Conservation (phyloP, 2,797 vertebrate genomes). For the Sarcoramphus papa region DNA sequence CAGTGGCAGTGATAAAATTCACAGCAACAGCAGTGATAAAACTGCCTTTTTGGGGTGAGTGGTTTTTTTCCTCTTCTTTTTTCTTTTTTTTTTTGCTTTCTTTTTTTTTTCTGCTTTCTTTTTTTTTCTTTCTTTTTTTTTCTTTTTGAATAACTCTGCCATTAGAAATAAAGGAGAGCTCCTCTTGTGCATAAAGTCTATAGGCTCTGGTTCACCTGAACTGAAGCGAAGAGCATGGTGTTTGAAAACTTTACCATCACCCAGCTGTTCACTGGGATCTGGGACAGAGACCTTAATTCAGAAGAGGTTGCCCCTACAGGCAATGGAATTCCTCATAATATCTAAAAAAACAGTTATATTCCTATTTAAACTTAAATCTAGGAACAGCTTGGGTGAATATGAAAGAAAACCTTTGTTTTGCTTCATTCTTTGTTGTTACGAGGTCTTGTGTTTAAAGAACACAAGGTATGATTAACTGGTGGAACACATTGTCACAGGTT, state of each 20-base stretch:
- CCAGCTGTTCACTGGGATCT: background rate
- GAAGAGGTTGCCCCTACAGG: background rate
- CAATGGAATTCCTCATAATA: background rate
- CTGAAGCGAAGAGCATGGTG: background rate
- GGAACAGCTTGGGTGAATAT: background rate
- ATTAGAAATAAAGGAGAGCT: background rate
- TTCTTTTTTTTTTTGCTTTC: too few species aligned
- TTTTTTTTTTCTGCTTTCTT: background rate
- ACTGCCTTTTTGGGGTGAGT: background rate
- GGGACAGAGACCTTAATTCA: background rate
- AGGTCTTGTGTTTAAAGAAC: background rate
- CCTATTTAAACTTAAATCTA: background rate
- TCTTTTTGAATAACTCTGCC: background rate
- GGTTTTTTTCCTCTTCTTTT: fast-evolving
- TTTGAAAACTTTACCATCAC: background rate
- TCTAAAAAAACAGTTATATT: background rate
- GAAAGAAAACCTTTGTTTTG: background rate
- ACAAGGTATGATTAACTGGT: background rate
- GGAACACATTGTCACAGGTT: background rate
- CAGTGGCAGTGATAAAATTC: background rate
- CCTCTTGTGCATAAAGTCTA: background rate
- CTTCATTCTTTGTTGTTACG: background rate
- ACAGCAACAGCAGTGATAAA: background rate
- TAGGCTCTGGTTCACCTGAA: background rate
- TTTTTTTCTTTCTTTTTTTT: background rate